Conservation (phyloP, 1,140 invertebrate species). For the Trypoxylus dichotomus region DNA sequence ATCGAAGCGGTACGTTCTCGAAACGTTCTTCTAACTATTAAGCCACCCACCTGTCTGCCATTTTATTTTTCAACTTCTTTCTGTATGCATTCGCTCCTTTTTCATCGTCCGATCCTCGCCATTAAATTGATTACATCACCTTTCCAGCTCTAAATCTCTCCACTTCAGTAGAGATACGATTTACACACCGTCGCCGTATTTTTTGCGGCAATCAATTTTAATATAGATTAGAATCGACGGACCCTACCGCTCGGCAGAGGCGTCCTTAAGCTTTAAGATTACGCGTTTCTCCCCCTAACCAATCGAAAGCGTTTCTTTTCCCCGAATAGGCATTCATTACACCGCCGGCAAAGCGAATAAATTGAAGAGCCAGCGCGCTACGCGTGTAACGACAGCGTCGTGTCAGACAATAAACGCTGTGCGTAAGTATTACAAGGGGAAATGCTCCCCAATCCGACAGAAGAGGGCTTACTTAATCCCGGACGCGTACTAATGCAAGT, state of each 20-base stretch:
- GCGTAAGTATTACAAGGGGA: too few relatives aligned
- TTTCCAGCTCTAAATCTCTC: neutral
- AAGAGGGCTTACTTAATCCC: too few relatives aligned
- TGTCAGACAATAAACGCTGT: neutral
- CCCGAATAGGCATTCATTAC: neutral
- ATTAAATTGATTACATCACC: neutral
- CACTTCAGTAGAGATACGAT: neutral
- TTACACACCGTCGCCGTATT: neutral
- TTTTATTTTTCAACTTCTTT: too few relatives aligned
- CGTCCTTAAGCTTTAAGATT: neutral
- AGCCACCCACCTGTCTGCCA: too few relatives aligned
- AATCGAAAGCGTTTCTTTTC: neutral
- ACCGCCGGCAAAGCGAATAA: neutral
- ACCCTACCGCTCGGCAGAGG: neutral
- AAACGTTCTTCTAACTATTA: too few relatives aligned
- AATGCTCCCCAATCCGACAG: too few relatives aligned
- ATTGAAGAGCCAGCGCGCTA: neutral
- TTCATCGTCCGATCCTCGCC: neutral
- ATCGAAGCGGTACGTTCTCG: too few relatives aligned
- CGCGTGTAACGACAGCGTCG: neutral
- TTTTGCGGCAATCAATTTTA: constrained; percentile 7
- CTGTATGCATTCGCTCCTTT: too few relatives aligned
- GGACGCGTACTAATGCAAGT: too few relatives aligned
- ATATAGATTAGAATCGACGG: neutral
- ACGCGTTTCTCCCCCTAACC: neutral